Conservation (phyloP, 2,797 vertebrate species). For the Girardinus metallicus region DNA sequence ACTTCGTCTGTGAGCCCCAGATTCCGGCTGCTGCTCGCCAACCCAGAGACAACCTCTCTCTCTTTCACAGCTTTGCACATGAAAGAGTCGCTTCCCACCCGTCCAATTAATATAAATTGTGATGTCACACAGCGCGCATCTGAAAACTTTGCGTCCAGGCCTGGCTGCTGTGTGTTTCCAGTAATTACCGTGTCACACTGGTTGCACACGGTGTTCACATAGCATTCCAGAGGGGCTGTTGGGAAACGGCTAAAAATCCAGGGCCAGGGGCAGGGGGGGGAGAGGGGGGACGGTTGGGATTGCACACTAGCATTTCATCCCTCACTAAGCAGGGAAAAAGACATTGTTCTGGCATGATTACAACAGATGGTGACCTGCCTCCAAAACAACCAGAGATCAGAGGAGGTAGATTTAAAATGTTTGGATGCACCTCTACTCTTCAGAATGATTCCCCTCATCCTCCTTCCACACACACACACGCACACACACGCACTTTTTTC, state of each 20-base stretch:
- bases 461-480: neutral
- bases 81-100: conserved; percentile 36
- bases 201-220: conserved; percentile 40
- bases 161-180: conserved; percentile 43
- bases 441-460: neutral
- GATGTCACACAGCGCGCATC: conserved; percentile 18
- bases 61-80: conserved; percentile 38
- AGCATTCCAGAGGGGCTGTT: conserved; percentile 21
- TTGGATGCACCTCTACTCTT: conserved; percentile 8
- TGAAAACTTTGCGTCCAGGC: conserved; percentile 20
- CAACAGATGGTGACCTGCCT: conserved; percentile 53
- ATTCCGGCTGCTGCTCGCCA: conserved; percentile 48
- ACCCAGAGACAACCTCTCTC: conserved; percentile 42
- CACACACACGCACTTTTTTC: neutral
- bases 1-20: conserved; percentile 2
- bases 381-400: conserved; percentile 15
- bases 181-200: conserved; percentile 54
- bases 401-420: conserved; percentile 13
- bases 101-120: conserved; percentile 35
- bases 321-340: conserved; percentile 42
- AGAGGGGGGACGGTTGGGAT: conserved; percentile 30
- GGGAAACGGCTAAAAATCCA: conserved; percentile 27
- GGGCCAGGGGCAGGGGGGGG: conserved; percentile 33
- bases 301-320: conserved; percentile 41
- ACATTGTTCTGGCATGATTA: conserved; percentile 27